A percentile compares a stretch with the other conserved stretches of the same genome.
phyloP scores from a whole-genome alignment of 92 coral and sea anemone genomes.

The Diadumene lineata region DNA sequence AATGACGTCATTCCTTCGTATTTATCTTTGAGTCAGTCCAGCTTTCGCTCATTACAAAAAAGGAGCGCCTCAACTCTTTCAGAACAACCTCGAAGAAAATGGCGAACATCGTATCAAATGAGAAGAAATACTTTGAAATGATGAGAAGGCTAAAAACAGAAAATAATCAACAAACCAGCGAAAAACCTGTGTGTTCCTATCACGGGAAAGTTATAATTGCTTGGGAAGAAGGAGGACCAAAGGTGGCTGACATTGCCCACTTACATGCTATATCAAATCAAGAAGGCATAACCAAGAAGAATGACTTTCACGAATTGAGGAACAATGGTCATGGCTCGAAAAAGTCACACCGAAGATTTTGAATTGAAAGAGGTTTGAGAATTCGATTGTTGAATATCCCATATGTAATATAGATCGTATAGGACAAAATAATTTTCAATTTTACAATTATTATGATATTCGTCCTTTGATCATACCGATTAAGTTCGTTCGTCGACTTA shows the following conservation, averaged over 20 bases:
- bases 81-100: too few species aligned
- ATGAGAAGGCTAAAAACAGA: neutral
- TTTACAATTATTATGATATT: too few species aligned
- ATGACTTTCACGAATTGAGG: neutral
- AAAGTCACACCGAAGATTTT: neutral
- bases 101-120: too few species aligned
- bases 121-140: neutral
- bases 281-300: neutral
- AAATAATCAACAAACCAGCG: neutral
- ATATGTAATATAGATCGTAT: too few species aligned
- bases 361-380: neutral
- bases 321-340: neutral
- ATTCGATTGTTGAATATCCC: neutral
- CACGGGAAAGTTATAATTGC: neutral
- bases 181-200: neutral
- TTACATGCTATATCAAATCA: neutral
- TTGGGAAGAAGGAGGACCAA: conserved; percentile 1
- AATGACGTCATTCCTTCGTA: too few species aligned
- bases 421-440: too few species aligned
- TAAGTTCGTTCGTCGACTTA: too few species aligned
- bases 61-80: too few species aligned
- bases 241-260: neutral
- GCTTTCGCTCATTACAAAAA: too few species aligned
- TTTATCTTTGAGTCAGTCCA: too few species aligned
- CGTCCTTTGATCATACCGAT: too few species aligned